A percentile compares a stretch with the other conserved stretches of the same genome.
Conservation (phyloP, 2,113 vertebrate species). For the Corydoras sp. region DNA sequence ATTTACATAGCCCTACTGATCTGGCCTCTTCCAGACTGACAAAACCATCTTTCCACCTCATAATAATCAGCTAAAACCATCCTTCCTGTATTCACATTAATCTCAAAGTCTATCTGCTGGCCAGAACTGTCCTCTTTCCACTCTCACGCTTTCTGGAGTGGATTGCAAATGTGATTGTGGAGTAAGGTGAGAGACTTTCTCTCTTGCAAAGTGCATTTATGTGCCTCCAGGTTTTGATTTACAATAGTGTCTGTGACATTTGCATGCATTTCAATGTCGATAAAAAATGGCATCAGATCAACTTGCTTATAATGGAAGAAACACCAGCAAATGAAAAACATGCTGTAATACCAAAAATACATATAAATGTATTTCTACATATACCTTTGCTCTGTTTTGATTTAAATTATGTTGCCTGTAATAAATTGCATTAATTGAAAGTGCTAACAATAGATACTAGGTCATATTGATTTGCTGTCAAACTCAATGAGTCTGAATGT, state of each 20-base stretch:
- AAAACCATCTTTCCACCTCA: conserved; percentile 27
- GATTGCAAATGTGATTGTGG: conserved; percentile 43
- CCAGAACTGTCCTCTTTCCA: neutral
- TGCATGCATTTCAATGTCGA: conserved; percentile 14
- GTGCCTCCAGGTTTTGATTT: conserved; percentile 38
- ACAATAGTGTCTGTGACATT: conserved; percentile 40
- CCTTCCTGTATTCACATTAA: conserved; percentile 25
- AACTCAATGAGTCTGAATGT: conserved; percentile 44
- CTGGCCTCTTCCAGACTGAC: conserved; percentile 23
- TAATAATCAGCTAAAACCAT: conserved; percentile 37
- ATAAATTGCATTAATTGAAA: conserved; percentile 58
- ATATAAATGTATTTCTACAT: conserved; percentile 12
- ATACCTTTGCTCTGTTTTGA: conserved; percentile 6
- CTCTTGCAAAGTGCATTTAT: conserved; percentile 27
- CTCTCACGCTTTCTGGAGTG: conserved; percentile 39
- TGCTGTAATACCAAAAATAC: conserved; percentile 21
- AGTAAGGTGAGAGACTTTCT: conserved; percentile 22
- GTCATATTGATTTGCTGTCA: conserved; percentile 51
- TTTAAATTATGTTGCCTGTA: conserved; percentile 41
- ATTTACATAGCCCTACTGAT: conserved; percentile 16
- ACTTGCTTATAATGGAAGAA: neutral
- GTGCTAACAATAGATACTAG: conserved; percentile 48
- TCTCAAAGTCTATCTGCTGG: conserved; percentile 14
- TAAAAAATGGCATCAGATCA: conserved; percentile 25
- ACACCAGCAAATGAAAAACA: neutral